Evolutionary conservation across 2,797 vertebrate species (phyloP), one percentile per base, ranked within the genome.

Genomic region (Malacoctenus gilli): DNA sequence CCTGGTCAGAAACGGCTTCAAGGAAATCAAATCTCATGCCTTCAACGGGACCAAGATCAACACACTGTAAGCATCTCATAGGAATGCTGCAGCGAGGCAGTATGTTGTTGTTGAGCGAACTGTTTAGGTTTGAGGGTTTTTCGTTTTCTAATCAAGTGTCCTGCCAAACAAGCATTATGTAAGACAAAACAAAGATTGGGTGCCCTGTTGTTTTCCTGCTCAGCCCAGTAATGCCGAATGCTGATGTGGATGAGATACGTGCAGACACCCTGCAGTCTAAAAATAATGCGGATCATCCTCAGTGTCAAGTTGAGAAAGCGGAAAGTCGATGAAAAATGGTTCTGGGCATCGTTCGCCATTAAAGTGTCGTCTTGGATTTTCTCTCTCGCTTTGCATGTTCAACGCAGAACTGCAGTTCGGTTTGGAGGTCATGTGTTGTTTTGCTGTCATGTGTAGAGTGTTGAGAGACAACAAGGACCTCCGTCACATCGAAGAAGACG

Each of bases 21-120:
- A 92, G 88, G 92, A 94, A 79, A 94, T 97, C 77, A 86, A 93
- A 70, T 91, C 92, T 39, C 90, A 96, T 5, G 94, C 95, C 0
- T 96, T 97, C 89, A 96, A 95, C 0, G 93, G 95, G 47, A 95
- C 93, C 16, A 95, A 92, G 25, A 86, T 97, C 82, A 91, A 92
- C 88, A 92, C 91, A 23, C 51, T 97, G 95, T 97, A 91, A 89
- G 95, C 87, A 52, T 50, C 36, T 59, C 30, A 37, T 5, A 25
- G 5, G 0, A 44, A 13, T 15, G 35, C 8, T 12, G 23, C 2
- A 36, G 23, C 35, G 19, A 35, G 52, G 15, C 19, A 39, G 30
- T 32, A 25, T 8, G 4, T 25, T 32, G 15, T 15, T 38, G 10
- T 28, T 15, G 40, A 30, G 20, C 13, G 10, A 15, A 8, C 37